Percentiles rank a stretch among this genome's conserved stretches.
These are phyloP conservation scores for Pituophis catenifer DNA, from an alignment of 2,113 vertebrate genomes.

Conservation along the genomic window DNA sequence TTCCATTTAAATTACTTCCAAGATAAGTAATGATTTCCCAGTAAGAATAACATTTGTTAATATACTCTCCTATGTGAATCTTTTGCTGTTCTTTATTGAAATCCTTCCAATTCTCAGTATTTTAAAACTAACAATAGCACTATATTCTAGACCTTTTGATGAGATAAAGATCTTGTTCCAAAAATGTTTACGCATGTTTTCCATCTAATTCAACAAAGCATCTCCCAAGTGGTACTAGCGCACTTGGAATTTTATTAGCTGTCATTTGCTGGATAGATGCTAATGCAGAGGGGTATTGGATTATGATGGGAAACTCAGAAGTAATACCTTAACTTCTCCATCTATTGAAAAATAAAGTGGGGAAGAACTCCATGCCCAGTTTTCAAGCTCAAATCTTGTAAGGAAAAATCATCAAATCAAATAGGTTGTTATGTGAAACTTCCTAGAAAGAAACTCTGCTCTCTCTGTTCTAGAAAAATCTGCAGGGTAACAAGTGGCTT, in stretches of 20 bases:
- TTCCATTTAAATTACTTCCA: not conserved
- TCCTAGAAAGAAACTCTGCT: not conserved
- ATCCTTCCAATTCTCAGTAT: not conserved
- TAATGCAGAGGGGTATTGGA: not conserved
- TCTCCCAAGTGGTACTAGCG: not conserved
- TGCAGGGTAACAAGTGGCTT: not conserved
- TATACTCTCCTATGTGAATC: not conserved
- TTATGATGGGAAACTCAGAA: not conserved
- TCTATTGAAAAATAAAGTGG: not conserved
- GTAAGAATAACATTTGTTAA: not conserved
- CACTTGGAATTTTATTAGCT: not conserved
- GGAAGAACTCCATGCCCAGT: not conserved
- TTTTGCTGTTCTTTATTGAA: not conserved
- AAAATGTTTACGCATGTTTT: not conserved
- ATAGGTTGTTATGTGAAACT: not conserved
- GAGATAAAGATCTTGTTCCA: not conserved
- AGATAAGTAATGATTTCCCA: not conserved
- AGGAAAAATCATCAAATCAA: not conserved
- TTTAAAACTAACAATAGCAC: not conserved
- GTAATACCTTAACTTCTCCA: not conserved
- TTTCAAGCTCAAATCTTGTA: not conserved
- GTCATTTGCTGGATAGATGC: not conserved
- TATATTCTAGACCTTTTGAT: not conserved
- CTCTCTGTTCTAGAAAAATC: too few relatives aligned
- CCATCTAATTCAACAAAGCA: not conserved